phyloP scores from a whole-genome alignment of 2,888 invertebrate species.

The Julus scandinavius region DNA sequence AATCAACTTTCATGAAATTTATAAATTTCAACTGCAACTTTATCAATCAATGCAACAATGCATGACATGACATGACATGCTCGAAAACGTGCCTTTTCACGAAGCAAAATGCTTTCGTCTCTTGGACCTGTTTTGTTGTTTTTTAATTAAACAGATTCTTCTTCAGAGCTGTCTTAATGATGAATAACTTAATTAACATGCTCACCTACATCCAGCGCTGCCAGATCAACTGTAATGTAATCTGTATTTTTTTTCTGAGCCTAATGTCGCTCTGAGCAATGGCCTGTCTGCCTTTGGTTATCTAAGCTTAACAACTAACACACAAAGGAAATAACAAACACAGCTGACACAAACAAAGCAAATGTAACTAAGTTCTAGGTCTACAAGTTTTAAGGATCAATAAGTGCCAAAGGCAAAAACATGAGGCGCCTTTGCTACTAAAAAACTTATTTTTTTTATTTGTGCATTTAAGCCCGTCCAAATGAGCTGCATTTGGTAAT shows the following conservation, averaged over 20 bases:
- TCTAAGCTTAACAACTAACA: not conserved
- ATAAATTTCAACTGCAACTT: not conserved
- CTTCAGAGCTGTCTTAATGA: constrained; percentile 31
- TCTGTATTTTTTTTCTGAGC: not conserved
- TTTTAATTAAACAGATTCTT: constrained; percentile 12
- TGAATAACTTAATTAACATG: constrained; percentile 43
- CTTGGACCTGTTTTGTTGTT: not conserved
- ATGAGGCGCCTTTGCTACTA: not conserved
- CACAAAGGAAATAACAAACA: constrained; percentile 31
- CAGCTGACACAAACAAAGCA: not conserved
- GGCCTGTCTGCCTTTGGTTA: not conserved
- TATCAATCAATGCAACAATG: not conserved
- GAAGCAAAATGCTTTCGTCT: not conserved
- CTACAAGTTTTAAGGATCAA: not conserved
- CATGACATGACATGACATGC: not conserved
- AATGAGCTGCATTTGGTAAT: not conserved
- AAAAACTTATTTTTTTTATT: not conserved
- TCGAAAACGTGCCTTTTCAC: not conserved
- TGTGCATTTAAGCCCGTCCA: not conserved
- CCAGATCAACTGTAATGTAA: not conserved
- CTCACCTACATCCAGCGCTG: not conserved
- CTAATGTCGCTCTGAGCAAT: constrained; percentile 11
- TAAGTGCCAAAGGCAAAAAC: not conserved
- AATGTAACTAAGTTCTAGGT: not conserved
- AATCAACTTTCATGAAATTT: not conserved